Conservation (phyloP, 2,113 vertebrate genomes). For the Passer domesticus region DNA sequence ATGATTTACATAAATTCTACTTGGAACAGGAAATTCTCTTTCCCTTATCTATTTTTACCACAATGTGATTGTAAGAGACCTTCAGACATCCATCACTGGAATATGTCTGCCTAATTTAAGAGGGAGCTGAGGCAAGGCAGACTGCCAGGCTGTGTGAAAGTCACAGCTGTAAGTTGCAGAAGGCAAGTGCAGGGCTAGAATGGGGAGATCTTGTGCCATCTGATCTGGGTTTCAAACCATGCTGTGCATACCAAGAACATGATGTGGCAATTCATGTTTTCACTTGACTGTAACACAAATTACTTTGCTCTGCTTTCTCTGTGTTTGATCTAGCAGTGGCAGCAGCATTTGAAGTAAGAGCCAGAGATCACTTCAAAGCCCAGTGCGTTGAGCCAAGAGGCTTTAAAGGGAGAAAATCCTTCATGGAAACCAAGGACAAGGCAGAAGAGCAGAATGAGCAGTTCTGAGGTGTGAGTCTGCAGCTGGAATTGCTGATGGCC, state of each 20-base stretch:
- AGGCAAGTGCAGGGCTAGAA: not conserved
- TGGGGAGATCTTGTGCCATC: not conserved
- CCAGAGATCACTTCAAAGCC: not conserved
- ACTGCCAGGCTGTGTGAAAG: not conserved
- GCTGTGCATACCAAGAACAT: not conserved
- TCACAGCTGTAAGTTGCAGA: not conserved
- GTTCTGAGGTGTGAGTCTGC: not conserved
- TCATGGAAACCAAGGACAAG: not conserved
- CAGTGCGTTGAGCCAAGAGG: not conserved
- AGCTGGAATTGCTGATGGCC: not conserved
- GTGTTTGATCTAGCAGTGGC: not conserved
- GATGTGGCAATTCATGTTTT: not conserved
- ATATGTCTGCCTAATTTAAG: not conserved
- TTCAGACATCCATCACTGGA: not conserved
- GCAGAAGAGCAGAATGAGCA: not conserved
- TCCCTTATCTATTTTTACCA: not conserved
- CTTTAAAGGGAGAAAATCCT: not conserved
- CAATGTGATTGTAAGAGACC: not conserved
- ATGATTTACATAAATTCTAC: not conserved
- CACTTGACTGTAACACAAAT: not conserved
- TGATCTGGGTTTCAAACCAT: not conserved
- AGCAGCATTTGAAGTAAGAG: not conserved
- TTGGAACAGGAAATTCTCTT: not conserved
- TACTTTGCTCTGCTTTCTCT: not conserved
- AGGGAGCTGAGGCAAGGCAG: not conserved